These are phyloP conservation scores for Clinocottus analis DNA, from an alignment of 2,113 vertebrate species.

Conservation along the genomic window DNA sequence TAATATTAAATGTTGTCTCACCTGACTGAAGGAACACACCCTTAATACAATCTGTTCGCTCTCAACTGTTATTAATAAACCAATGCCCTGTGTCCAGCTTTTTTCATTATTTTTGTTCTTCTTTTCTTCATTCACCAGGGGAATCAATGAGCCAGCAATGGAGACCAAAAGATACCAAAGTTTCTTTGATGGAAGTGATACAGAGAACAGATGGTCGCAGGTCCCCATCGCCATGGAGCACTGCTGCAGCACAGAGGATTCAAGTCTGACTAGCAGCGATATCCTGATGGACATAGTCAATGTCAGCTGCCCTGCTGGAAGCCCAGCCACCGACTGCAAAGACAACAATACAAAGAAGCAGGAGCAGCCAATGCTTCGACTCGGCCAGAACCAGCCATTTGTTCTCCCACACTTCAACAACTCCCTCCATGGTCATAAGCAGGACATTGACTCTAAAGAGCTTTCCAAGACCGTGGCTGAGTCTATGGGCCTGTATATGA, in stretches of 20 bases:
- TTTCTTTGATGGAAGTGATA: constrained; percentile 91
- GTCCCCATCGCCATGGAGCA: constrained; percentile 87
- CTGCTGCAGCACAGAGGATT: constrained; percentile 82
- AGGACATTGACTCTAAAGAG: constrained; percentile 94
- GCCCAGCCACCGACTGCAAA: constrained; percentile 83
- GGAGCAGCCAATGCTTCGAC: constrained; percentile 86
- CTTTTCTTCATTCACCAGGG: constrained; percentile 61
- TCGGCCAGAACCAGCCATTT: constrained; percentile 86
- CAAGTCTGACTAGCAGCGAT: constrained; percentile 83
- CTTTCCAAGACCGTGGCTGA: constrained; percentile 96
- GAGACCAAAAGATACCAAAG: constrained; percentile 98
- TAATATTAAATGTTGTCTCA: constrained; percentile 1
- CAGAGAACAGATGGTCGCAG: constrained; percentile 94
- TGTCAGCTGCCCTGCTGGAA: constrained; percentile 84
- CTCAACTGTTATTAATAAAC: not conserved
- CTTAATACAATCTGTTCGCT: not conserved
- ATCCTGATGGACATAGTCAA: constrained; percentile 93
- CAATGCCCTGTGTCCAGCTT: constrained; percentile 6
- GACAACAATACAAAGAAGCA: constrained; percentile 89
- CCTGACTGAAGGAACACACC: not conserved
- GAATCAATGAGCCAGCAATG: constrained; percentile 88
- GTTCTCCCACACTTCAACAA: constrained; percentile 87
- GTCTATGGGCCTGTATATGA: constrained; percentile 99
- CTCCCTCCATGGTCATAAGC: constrained; percentile 83
- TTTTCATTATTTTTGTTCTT: not conserved